Base-by-base conservation (phyloP, 2,888 invertebrate genomes). In the Dolichomitus sp. region DNA sequence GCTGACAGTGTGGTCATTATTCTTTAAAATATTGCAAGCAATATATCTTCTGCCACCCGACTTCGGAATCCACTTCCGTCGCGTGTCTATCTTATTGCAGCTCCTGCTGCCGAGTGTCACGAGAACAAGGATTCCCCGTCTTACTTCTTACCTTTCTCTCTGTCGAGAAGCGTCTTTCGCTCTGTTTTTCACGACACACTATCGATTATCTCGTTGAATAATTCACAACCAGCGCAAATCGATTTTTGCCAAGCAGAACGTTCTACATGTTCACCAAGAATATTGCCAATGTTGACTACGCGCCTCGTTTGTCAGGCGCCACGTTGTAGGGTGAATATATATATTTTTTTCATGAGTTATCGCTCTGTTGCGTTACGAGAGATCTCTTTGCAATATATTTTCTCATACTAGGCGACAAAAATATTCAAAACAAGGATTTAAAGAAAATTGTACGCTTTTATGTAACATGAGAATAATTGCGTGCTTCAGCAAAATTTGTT, bases 141-240 rank as follows among this genome's bases (percentile, higher is more conserved):
- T 42, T 63, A 37, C 40, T 40, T 23, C 23, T 27, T 27, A 17
- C 30, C 14, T 33, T 19, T 37, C 33, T 23, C 30, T 33, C 23
- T 19, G 54, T 27, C 40, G 17, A n/a, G 5, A 19, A 30, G 48
- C 48, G 23, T 30, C 17, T 23, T 19, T 52, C 23, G 27, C 69
- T 37, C 42, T 48, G 30, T 74, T 61, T 45, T 68, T 75, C 70
- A 30, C 59, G 70, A 70, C 76, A 66, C 65, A 19, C 57, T 52
- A 68, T 81, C 81, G 72, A 77, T 77, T 52, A 33, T 30, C 48
- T 37, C 50, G 66, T 57, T 77, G 72, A 81, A 72, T 77, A 66
- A 68, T 81, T 81, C 68, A 61, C 65, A 23, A 23, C 14, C 45
- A 33, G 45, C 17, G 45, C 69, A 30, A 69, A 81, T 81, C 72